These are phyloP conservation scores for Heliconius sara DNA, from an alignment of 2,888 invertebrate species.

Conservation along the genomic window DNA sequence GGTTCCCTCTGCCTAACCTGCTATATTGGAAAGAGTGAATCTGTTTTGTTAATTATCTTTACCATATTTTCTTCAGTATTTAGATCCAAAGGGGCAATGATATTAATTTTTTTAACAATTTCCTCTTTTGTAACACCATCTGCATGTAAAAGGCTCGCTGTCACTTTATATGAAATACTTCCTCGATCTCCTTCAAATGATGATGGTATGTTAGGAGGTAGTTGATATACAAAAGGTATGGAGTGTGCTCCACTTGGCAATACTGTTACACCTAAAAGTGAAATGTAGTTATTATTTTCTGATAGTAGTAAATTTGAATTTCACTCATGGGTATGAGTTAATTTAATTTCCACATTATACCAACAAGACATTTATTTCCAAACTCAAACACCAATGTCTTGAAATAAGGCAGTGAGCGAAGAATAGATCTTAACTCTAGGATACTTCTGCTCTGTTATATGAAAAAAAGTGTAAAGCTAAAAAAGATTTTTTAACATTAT, in stretches of 20 bases:
- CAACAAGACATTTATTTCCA: not conserved
- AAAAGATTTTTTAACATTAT: no score
- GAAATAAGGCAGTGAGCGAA: no score
- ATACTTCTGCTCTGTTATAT: no score
- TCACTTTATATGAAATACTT: constrained; percentile 56
- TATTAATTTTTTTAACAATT: constrained; percentile 56
- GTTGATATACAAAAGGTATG: constrained; percentile 62
- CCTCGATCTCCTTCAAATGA: constrained; percentile 61
- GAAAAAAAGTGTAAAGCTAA: no score
- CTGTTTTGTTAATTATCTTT: not conserved
- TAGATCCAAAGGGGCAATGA: constrained; percentile 66
- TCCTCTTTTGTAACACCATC: constrained; percentile 50
- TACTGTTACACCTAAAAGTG: constrained; percentile 53
- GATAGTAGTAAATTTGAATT: not conserved
- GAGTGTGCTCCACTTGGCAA: constrained; percentile 57
- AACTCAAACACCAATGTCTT: no score
- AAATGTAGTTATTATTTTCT: not conserved
- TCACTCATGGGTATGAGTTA: not conserved
- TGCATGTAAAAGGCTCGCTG: constrained; percentile 56
- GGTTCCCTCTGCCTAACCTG: no score
- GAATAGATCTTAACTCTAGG: no score
- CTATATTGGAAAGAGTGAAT: no score
- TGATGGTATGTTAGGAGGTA: constrained; percentile 65
- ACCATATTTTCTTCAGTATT: constrained; percentile 55
- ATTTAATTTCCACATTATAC: not conserved